These are phyloP conservation scores for Drosophila insularis DNA, from an alignment of 1,140 invertebrate species.

Conservation along the genomic window DNA sequence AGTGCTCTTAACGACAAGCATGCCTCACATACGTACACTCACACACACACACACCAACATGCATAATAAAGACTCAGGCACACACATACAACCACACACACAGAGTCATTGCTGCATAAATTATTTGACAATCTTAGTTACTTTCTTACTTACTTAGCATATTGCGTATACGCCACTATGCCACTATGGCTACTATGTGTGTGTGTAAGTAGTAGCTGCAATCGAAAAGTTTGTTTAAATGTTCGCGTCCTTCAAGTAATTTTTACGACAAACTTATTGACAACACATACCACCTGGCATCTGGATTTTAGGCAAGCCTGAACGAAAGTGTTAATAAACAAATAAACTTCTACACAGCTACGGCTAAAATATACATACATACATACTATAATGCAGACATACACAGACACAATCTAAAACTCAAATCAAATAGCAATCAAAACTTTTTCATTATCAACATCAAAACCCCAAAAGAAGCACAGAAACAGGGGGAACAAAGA, in stretches of 20 bases:
- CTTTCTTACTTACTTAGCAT: conserved; percentile 60
- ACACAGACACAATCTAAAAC: conserved; percentile 57
- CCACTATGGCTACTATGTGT: conserved; percentile 3
- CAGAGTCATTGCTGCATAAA: conserved; percentile 58
- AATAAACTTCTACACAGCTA: conserved; percentile 49
- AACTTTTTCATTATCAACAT: conserved; percentile 75
- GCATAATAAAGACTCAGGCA: neutral
- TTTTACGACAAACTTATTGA: conserved; percentile 67
- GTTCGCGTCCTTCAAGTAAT: conserved; percentile 46
- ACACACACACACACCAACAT: conserved; percentile 9
- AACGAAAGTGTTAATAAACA: conserved; percentile 6
- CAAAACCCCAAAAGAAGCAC: conserved; percentile 24
- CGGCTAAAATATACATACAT: conserved; percentile 23
- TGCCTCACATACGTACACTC: conserved; percentile 21
- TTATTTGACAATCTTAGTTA: conserved; percentile 76
- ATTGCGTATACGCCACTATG: conserved; percentile 60
- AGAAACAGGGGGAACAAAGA: too few relatives aligned
- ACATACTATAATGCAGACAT: conserved; percentile 3
- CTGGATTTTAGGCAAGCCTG: neutral
- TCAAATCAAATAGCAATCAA: conserved; percentile 78
- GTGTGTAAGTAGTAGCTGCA: conserved; percentile 9
- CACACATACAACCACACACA: neutral
- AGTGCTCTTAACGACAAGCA: conserved; percentile 70
- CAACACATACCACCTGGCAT: conserved; percentile 44
- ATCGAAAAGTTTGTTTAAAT: conserved; percentile 47